Conservation (phyloP, 1,140 invertebrate species). For the Chelonus insularis region DNA sequence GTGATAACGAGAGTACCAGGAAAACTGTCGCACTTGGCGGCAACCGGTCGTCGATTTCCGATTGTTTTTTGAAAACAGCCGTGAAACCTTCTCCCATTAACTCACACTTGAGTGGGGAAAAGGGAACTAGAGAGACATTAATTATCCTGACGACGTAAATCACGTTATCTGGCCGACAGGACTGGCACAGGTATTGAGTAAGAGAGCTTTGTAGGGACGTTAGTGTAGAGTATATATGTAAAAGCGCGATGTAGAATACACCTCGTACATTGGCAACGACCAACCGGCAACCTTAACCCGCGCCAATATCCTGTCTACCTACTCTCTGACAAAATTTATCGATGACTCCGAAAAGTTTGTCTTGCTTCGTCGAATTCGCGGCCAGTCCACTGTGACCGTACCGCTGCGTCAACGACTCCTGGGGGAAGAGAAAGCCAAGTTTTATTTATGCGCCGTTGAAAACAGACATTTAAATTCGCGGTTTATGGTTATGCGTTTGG, state of each 20-base stretch:
- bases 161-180: conserved; percentile 45
- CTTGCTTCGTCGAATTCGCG: conserved; percentile 9
- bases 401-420: no score
- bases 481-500: conserved; percentile 23
- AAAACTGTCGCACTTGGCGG: conserved; percentile 37
- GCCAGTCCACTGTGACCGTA: conserved; percentile 14
- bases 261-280: conserved; percentile 13
- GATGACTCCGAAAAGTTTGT: conserved; percentile 28
- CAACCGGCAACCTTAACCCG: conserved; percentile 34
- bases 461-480: conserved; percentile 23
- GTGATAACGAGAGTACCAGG: conserved; percentile 35
- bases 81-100: conserved; percentile 8
- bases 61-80: conserved; percentile 41
- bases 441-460: conserved; percentile 17
- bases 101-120: conserved; percentile 6
- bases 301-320: conserved; percentile 33
- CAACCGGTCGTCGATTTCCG: conserved; percentile 47
- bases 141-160: conserved; percentile 50
- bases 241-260: background rate
- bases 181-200: conserved; percentile 17
- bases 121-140: conserved; percentile 43
- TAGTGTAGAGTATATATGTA: background rate
- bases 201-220: background rate
- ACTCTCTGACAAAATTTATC: conserved; percentile 27
- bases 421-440: background rate